Base-by-base conservation (phyloP, 2,888 invertebrate species). In the Lypha dubia region DNA sequence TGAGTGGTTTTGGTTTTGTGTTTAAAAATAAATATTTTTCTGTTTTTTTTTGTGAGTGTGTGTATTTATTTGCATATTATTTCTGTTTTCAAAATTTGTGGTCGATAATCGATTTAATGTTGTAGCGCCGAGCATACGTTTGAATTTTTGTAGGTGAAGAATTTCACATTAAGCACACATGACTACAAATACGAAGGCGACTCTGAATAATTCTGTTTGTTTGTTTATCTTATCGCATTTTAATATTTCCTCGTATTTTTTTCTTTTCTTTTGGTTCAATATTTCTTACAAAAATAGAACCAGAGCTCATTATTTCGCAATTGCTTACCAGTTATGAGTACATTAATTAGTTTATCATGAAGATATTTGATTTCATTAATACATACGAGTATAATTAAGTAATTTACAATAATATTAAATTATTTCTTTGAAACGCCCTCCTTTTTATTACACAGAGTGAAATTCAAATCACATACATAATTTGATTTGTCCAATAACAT, bases 31-130 rank as follows among this genome's bases (percentile, higher is more conserved):
- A 67, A 56, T 65, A 22, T 56, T 56, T 46, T 65, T 65, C 53
- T 28, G 22, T 46, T 22, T 65, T 62, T 51, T 65, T 35, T 9
- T 7, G 1, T 9, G 3, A 9, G 35, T 38, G 38, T 24, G 22
- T n/a, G 4, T 20, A 22, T 49, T 46, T 67, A 11, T 17, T 44
- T 32, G 8, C 63, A 15, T 38, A 24, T 51, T 6, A 2, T 38
- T 22, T 68, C 28, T 60, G 41, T 60, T 79, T 71, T 65, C 35
- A 63, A 81, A 58, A 32, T 49, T 63, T 76, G 58, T 65, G 58
- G 76, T 76, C 82, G 82, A 76, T 82, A 71, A 82, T 76, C 82
- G 82, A 71, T 82, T 71, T 70, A 35, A 35, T 44, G 51, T 41
- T 75, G 41, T 44, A 41, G 11, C 22, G 41, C n/a, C n/a, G n/a